Evolutionary conservation across 1,140 invertebrate species (phyloP).

Genomic region (Procambarus clarkii): DNA sequence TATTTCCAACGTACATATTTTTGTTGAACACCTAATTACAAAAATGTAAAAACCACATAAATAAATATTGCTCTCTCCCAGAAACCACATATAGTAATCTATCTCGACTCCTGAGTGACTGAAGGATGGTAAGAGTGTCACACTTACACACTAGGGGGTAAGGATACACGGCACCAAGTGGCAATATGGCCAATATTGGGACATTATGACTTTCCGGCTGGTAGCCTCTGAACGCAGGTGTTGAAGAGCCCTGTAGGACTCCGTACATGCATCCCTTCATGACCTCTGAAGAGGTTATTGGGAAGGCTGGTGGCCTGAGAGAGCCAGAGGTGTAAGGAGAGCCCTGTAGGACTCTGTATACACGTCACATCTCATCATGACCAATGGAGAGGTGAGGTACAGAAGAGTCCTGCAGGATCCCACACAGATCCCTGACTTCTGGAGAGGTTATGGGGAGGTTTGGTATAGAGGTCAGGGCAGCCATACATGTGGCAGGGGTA

Average conservation of each 20-base stretch:
- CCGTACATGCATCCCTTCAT: too few species aligned
- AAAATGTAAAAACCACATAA: constrained; percentile 37
- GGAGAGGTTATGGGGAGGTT: too few species aligned
- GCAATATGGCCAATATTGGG: not conserved
- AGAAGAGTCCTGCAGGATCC: too few species aligned
- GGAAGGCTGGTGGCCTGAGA: not conserved
- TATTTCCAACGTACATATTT: constrained; percentile 34
- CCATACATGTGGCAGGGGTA: too few species aligned
- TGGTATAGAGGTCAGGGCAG: too few species aligned
- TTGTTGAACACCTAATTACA: constrained; percentile 19
- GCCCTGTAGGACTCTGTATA: too few species aligned
- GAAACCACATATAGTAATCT: not conserved
- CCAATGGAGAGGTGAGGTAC: too few species aligned
- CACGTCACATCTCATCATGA: too few species aligned
- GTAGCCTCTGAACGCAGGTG: not conserved
- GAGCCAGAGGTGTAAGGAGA: too few species aligned
- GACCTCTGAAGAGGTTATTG: not conserved
- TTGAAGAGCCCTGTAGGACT: not conserved
- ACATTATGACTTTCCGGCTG: not conserved
- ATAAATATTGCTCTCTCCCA: constrained; percentile 11
- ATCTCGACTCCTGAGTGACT: not conserved
- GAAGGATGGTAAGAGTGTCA: not conserved
- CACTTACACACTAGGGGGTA: not conserved
- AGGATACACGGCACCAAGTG: not conserved
- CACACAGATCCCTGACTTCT: too few species aligned